These are phyloP conservation scores for Equus quagga DNA, from an alignment of 2,113 vertebrate genomes.

Conservation along the genomic window DNA sequence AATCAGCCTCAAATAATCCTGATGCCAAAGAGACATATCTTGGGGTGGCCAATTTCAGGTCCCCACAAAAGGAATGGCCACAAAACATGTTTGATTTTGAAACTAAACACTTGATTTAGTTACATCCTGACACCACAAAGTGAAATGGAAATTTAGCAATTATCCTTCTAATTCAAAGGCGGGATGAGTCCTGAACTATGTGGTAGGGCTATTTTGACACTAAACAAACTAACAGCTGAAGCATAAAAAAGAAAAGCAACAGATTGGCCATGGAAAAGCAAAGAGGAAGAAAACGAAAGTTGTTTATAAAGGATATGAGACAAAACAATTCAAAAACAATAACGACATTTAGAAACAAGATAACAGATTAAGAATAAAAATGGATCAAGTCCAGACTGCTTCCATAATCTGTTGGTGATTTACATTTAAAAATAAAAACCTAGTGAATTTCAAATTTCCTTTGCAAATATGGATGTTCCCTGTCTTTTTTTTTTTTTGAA, in stretches of 20 bases:
- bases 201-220: constrained; percentile 8
- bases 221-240: background rate
- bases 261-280: background rate
- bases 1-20: no score
- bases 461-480: background rate
- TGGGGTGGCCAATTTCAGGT: no score
- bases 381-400: background rate
- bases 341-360: background rate
- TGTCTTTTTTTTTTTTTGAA: background rate
- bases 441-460: background rate
- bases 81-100: background rate
- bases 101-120: background rate
- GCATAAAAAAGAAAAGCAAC: background rate
- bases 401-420: no score
- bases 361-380: background rate
- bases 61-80: background rate
- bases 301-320: background rate
- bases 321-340: background rate
- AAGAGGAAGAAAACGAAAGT: background rate
- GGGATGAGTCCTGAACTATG: background rate
- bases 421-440: background rate
- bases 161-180: background rate
- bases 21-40: no score
- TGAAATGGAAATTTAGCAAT: background rate
- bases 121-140: background rate